These are phyloP conservation scores for Pherbina coryleti DNA, from an alignment of 2,888 invertebrate genomes.

Conservation along the genomic window DNA sequence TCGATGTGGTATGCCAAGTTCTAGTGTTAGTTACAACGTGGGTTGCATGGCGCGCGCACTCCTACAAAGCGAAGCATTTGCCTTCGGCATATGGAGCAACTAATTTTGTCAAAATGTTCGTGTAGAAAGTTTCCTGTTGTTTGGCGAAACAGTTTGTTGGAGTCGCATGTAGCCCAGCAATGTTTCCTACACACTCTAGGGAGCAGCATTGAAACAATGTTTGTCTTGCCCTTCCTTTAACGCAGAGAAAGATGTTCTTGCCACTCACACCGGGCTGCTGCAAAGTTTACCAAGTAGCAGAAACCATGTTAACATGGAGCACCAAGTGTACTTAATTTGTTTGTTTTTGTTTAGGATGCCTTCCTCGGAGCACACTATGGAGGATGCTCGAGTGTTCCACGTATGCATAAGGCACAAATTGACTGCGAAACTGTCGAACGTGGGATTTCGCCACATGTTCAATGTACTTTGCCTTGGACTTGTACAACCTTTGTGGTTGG, in stretches of 20 bases:
- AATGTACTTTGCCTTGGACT: too few relatives aligned
- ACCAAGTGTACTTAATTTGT: constrained; percentile 65
- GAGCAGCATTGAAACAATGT: not conserved
- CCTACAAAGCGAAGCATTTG: not conserved
- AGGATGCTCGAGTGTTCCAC: not conserved
- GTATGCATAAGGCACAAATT: constrained; percentile 23
- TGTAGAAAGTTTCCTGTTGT: not conserved
- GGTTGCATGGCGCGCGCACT: not conserved
- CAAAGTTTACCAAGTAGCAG: constrained; percentile 10
- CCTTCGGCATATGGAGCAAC: not conserved
- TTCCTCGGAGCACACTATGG: constrained; percentile 43
- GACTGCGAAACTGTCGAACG: constrained; percentile 12
- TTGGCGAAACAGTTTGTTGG: not conserved
- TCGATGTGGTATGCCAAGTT: constrained; percentile 1
- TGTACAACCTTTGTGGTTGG: too few relatives aligned
- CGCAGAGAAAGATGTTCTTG: not conserved
- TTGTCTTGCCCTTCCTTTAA: not conserved
- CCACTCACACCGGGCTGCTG: not conserved
- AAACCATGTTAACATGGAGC: constrained; percentile 42
- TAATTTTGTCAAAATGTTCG: constrained; percentile 8
- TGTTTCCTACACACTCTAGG: too few relatives aligned
- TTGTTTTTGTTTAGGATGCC: constrained; percentile 64
- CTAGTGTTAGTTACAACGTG: not conserved
- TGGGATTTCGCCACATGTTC: not conserved
- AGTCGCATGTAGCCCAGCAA: too few relatives aligned